Percentiles rank a stretch among this genome's conserved stretches.
These are phyloP conservation scores for Psylliodes chrysocephalus DNA, from an alignment of 2,888 invertebrate genomes.

Conservation along the genomic window DNA sequence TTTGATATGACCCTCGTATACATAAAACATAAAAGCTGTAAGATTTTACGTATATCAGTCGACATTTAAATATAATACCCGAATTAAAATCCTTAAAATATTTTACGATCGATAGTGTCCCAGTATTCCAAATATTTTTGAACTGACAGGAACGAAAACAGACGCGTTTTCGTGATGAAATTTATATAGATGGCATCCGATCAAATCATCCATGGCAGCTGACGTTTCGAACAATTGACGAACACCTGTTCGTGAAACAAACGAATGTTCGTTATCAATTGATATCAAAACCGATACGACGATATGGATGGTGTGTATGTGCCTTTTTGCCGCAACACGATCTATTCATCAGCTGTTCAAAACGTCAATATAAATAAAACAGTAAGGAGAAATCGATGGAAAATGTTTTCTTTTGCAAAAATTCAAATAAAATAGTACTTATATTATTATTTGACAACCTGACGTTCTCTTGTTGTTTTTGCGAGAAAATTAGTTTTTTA, in stretches of 20 bases:
- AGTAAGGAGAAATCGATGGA: no score
- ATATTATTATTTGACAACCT: no score
- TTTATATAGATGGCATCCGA: slow-evolving; percentile 37
- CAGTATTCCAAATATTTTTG: slow-evolving; percentile 17
- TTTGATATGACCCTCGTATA: no score
- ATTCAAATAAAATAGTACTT: no score
- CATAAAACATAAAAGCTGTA: no score
- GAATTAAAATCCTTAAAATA: neutral
- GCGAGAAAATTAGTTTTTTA: no score
- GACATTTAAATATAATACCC: neutral
- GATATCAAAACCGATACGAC: slow-evolving; percentile 35
- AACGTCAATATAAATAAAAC: no score
- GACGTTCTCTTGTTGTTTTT: no score
- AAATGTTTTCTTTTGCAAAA: no score
- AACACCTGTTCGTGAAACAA: slow-evolving; percentile 46
- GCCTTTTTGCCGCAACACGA: neutral
- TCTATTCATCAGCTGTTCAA: no score
- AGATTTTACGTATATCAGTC: neutral
- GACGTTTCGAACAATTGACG: slow-evolving; percentile 45
- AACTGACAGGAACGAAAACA: slow-evolving; percentile 12
- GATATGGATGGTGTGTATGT: neutral
- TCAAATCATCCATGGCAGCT: slow-evolving; percentile 42
- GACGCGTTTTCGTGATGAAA: slow-evolving; percentile 30
- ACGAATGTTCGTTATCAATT: slow-evolving; percentile 37
- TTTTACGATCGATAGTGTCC: slow-evolving; percentile 20